Base-by-base conservation (phyloP, 2,113 vertebrate species). In the Thunnus thynnus region DNA sequence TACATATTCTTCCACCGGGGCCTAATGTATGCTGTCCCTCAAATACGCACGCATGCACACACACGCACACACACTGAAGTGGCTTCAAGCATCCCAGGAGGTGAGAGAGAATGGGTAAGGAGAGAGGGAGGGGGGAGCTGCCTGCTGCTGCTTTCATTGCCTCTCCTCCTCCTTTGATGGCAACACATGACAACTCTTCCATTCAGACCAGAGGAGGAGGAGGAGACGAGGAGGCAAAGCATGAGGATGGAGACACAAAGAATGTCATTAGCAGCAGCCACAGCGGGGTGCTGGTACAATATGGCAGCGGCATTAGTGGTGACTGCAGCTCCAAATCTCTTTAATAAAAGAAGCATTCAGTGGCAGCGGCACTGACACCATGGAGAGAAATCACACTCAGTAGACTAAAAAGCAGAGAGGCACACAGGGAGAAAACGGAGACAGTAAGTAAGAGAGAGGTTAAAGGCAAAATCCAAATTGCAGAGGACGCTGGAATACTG, bases 281-380 rank as follows among this genome's bases (percentile, higher is more conserved):
- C 84, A 88, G 89, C 64, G 17, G 88, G 89, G 80, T 82, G 85
- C 68, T 82, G 88, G 83, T 84, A 81, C 90, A 92, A 90, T 92
- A 92, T 89, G 90, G 87, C 79, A 89, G 86, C 63, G 10, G 85
- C 81, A 87, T 90, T 84, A 91, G 83, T 60, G 78, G 87, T 78
- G 85, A 89, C 85, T 70, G 88, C 68, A 82, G 86, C 83, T 85
- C 75, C 55, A 71, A 87, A 91, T 90, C 82, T 88, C 78, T 84
- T 69, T 30, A 77, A 91, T 87, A 92, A 91, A 91, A 90, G 80
- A 84, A n/a, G 70, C 88, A 92, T 89, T 91, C 79, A 88, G 75
- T 3, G 58, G 76, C 72, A 60, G 83, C 46, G 68, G 77, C 84
- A 82, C 47, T 74, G 80, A 89, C 75, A 80, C 50, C 63, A 76